Evolutionary conservation across 2,113 vertebrate species (phyloP).

Genomic region (Ceyx cyanopectus): DNA sequence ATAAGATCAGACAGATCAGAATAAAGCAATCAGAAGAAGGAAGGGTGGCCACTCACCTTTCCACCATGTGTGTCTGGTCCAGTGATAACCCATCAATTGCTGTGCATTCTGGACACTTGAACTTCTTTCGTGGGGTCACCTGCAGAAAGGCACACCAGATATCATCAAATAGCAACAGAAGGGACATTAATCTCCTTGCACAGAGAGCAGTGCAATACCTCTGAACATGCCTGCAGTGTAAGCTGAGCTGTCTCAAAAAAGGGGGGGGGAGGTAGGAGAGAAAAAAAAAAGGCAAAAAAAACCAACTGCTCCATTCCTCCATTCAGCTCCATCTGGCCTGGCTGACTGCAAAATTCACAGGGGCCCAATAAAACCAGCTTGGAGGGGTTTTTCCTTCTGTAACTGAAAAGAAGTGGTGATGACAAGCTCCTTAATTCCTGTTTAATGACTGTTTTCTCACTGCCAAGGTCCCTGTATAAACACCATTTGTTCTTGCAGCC

Average conservation of each 20-base stretch:
- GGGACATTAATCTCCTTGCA: constrained; percentile 33
- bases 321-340: constrained; percentile 68
- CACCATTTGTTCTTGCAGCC: constrained; percentile 83
- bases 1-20: constrained; percentile 39
- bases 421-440: constrained; percentile 89
- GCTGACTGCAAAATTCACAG: constrained; percentile 74
- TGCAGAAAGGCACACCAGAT: constrained; percentile 67
- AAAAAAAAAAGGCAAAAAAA: neutral
- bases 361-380: constrained; percentile 82
- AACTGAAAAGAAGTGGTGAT: constrained; percentile 80
- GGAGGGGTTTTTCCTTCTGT: constrained; percentile 79
- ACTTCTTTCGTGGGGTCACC: constrained; percentile 99
- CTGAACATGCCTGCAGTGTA: constrained; percentile 23
- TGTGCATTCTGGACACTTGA: constrained; percentile 98
- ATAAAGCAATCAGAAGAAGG: neutral
- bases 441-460: constrained; percentile 90
- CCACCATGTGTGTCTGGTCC: constrained; percentile 99
- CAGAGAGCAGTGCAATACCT: neutral
- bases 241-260: constrained; percentile 23
- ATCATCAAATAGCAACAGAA: constrained; percentile 44
- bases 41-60: constrained; percentile 81
- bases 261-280: neutral
- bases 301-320: constrained; percentile 48
- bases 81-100: constrained; percentile 96
- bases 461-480: constrained; percentile 86